phyloP scores from a whole-genome alignment of 2,797 vertebrate genomes.

The Sebastes flavidus region DNA sequence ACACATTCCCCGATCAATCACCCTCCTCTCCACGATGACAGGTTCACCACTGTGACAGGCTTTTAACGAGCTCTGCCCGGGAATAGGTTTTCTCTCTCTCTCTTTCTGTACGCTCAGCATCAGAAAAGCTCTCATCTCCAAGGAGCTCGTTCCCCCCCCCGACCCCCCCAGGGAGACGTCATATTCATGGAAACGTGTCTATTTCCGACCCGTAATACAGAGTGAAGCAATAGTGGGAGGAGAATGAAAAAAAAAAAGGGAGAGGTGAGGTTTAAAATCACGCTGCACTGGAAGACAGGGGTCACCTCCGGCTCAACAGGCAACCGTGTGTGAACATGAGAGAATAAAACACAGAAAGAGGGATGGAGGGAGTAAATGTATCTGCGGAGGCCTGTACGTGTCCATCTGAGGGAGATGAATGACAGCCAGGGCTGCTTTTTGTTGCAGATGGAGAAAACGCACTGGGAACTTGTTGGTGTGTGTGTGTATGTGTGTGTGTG shows the following conservation, averaged over 20 bases:
- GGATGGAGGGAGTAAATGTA: not conserved
- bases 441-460: no score
- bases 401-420: not conserved
- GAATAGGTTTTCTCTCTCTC: not conserved
- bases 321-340: not conserved
- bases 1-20: constrained; percentile 39
- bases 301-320: not conserved
- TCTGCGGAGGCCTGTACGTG: not conserved
- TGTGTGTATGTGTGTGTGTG: not conserved
- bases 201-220: constrained; percentile 29
- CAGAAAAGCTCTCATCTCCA: not conserved
- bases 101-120: not conserved
- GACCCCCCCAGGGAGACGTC: constrained; percentile 18
- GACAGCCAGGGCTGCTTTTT: no score
- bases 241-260: not conserved
- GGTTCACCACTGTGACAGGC: constrained; percentile 4
- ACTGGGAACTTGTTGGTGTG: not conserved
- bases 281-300: not conserved
- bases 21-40: constrained; percentile 10
- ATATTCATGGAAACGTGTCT: constrained; percentile 56
- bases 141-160: not conserved
- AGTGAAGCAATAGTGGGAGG: not conserved
- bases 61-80: constrained; percentile 19
- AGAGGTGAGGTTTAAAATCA: not conserved
- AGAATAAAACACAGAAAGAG: no score